Percentiles rank a stretch among this genome's conserved stretches.
Evolutionary conservation across 1,140 invertebrate species (phyloP).

Genomic region (Hyphantria cunea): DNA sequence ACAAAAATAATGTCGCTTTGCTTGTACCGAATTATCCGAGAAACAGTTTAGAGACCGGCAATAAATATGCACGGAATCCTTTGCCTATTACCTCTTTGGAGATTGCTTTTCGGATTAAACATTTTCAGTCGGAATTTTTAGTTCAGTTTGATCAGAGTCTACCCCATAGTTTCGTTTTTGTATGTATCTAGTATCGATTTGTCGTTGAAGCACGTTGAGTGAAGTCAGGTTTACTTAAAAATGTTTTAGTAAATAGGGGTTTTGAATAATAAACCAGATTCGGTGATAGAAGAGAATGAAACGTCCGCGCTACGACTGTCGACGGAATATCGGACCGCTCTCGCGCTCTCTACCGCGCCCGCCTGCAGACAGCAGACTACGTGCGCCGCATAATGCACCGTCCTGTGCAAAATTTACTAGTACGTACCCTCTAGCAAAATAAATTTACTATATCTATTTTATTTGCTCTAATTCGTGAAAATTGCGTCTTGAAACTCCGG

Average conservation of each 20-base stretch:
- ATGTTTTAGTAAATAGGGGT: slow-evolving; percentile 57
- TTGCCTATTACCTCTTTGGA: slow-evolving; percentile 69
- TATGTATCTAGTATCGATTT: slow-evolving; percentile 45
- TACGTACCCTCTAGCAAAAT: slow-evolving; percentile 63
- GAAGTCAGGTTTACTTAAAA: slow-evolving; percentile 55
- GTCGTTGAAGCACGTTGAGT: slow-evolving; percentile 50
- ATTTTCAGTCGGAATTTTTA: slow-evolving; percentile 46
- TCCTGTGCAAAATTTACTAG: slow-evolving; percentile 77
- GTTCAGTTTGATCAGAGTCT: slow-evolving; percentile 33
- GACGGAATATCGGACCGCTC: slow-evolving; percentile 47
- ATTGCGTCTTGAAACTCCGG: slow-evolving; percentile 36
- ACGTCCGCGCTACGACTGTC: slow-evolving; percentile 40
- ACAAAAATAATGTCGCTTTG: slow-evolving; percentile 80
- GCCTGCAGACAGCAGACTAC: slow-evolving; percentile 74
- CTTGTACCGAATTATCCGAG: slow-evolving; percentile 78
- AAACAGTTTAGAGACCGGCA: slow-evolving; percentile 74
- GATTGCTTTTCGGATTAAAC: slow-evolving; percentile 75
- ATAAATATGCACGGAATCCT: slow-evolving; percentile 77
- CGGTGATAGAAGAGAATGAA: slow-evolving; percentile 68
- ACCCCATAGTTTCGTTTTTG: slow-evolving; percentile 13
- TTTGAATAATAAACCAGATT: slow-evolving; percentile 77
- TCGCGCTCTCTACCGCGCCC: slow-evolving; percentile 44
- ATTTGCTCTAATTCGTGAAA: slow-evolving; percentile 71
- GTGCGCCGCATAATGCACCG: slow-evolving; percentile 76
- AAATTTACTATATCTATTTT: slow-evolving; percentile 73